Percentiles rank a stretch among this genome's conserved stretches.
Evolutionary conservation across 2,797 vertebrate genomes (phyloP).

Genomic region (Clarias laeviceps): DNA sequence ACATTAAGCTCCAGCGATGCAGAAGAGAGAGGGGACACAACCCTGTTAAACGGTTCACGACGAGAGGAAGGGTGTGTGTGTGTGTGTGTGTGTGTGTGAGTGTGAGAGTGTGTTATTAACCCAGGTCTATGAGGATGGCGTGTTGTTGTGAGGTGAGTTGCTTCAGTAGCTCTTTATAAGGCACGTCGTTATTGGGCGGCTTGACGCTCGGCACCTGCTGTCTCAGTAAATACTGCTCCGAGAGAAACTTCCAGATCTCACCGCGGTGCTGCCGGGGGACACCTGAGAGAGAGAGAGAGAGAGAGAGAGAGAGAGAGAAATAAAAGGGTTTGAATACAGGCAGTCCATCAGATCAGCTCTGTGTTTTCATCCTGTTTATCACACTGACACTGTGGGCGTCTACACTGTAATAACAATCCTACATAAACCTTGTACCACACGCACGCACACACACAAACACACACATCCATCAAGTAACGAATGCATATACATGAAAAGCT

Average conservation of each 20-base stretch:
- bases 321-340: not conserved
- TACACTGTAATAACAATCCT: not conserved
- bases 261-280: constrained; percentile 93
- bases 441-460: too few relatives aligned
- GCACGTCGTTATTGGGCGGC: constrained; percentile 79
- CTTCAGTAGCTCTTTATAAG: constrained; percentile 94
- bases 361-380: not conserved
- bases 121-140: constrained; percentile 95
- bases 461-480: not conserved
- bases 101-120: constrained; percentile 70
- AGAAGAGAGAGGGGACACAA: not conserved
- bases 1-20: not conserved
- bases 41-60: not conserved
- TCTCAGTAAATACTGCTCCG: constrained; percentile 87
- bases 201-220: constrained; percentile 79
- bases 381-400: not conserved
- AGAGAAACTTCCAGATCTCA: constrained; percentile 95
- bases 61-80: not conserved
- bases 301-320: not conserved
- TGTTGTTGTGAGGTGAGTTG: constrained; percentile 95
- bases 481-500: too few relatives aligned
- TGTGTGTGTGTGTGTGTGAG: constrained; percentile 10
- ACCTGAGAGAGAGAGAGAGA: constrained; percentile 69
- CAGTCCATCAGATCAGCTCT: not conserved
- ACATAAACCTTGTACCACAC: not conserved